Base-by-base conservation (phyloP, 35 echinoderm and acorn worm species). In the Eucidaris tribuloides region DNA sequence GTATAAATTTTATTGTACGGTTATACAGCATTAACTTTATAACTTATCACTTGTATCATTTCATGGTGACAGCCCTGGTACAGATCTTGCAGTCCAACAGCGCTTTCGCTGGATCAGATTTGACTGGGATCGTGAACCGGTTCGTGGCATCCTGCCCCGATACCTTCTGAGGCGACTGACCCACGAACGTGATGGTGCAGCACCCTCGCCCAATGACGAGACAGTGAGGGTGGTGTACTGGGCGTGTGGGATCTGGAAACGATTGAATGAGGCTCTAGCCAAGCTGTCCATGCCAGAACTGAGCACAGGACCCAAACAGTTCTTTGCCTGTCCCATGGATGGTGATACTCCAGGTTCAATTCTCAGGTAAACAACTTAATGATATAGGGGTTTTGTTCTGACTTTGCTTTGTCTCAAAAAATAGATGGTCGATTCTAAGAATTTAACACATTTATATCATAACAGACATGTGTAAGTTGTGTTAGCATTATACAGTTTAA, bases 41-140 rank as follows among this genome's bases (percentile, higher is more conserved):
- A n/a, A n/a, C n/a, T n/a, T n/a, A n/a, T n/a, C n/a, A n/a, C n/a
- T n/a, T n/a, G n/a, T n/a, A n/a, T n/a, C n/a, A n/a, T n/a, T n/a
- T n/a, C n/a, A n/a, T n/a, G n/a, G n/a, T n/a, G n/a, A n/a, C 34
- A 94, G 92, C 25, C 84, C 85, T 24, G 89, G 89, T 20, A 58
- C 91, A 29, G 93, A 96, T 76, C 81, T 96, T 18, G 79, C 89
- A 3, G 48, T 83, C 29, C 93, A 96, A 81, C 93, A 96, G 57
- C 79, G 80, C 56, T 91, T 96, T n/a, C 88, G 93, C 9, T 96
- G 93, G 93, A 83, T 96, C 41, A 84, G 81, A 4, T 68, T 96
- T 35, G 83, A 92, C 71, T 91, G 89, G 79, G 93, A 96, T 30
- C 71, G 79, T 9, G 93, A 96, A 46, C 93, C 93, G 41, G 83